Evolutionary conservation across 2,888 invertebrate species (phyloP).

Genomic region (Nudaria mundana): DNA sequence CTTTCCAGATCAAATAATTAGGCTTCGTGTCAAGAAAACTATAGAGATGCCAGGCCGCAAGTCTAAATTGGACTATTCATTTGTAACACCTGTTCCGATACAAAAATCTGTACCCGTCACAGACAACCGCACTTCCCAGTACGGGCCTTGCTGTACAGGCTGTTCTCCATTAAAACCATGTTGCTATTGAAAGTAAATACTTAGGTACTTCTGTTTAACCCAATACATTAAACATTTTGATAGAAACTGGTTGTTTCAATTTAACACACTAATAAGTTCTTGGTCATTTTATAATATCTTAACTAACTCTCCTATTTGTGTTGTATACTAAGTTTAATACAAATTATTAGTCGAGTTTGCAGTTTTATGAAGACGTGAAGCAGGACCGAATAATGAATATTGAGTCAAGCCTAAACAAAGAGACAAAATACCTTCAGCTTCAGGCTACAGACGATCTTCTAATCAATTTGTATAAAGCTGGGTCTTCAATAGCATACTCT

Average conservation of each 20-base stretch:
- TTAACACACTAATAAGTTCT: conserved; percentile 6
- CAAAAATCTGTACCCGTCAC: conserved; percentile 51
- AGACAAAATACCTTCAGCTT: conserved; percentile 22
- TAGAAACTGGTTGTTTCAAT: conserved; percentile 12
- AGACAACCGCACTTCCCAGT: conserved; percentile 66
- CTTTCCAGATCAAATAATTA: conserved; percentile 63
- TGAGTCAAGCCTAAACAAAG: conserved; percentile 18
- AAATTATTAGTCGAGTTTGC: conserved; percentile 52
- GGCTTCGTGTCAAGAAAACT: conserved; percentile 60
- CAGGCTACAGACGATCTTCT: conserved; percentile 18
- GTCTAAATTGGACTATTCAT: conserved; percentile 68
- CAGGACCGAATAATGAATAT: conserved; percentile 45
- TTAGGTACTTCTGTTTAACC: conserved; percentile 14
- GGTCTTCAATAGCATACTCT: conserved; percentile 17
- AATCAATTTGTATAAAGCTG: conserved; percentile 14
- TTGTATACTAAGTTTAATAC: no score
- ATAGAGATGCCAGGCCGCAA: conserved; percentile 67
- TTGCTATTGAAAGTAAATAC: conserved; percentile 3
- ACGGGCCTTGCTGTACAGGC: conserved; percentile 42
- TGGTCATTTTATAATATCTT: no score
- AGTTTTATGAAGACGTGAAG: conserved; percentile 49
- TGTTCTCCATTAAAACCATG: conserved; percentile 38
- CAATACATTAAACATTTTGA: conserved; percentile 28
- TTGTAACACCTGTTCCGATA: conserved; percentile 51
- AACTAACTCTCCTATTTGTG: no score